Evolutionary conservation across 2,797 vertebrate genomes (phyloP).

Genomic region (Bovichtus variegatus): DNA sequence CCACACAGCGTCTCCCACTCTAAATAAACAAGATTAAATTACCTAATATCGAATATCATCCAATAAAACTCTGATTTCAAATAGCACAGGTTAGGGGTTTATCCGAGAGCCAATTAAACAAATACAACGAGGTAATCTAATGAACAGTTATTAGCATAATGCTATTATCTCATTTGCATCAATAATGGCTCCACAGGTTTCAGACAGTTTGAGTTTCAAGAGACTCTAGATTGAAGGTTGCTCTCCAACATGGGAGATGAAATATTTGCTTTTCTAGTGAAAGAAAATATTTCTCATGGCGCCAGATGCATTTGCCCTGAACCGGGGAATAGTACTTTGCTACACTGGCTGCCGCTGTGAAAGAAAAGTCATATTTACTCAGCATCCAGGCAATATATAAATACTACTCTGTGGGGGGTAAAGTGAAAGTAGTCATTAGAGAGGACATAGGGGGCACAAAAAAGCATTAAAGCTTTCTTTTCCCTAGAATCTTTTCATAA

Average conservation of each 20-base stretch:
- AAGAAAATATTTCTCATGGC: slow-evolving; percentile 1
- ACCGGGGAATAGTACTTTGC: slow-evolving; percentile 28
- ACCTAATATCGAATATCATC: slow-evolving; percentile 34
- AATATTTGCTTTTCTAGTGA: slow-evolving; percentile 39
- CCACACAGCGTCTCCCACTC: slow-evolving; percentile 17
- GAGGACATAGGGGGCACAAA: slow-evolving; percentile 8
- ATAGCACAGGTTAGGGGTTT: slow-evolving; percentile 39
- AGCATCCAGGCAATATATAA: slow-evolving; percentile 37
- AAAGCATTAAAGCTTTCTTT: background rate
- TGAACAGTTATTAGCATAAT: slow-evolving; percentile 64
- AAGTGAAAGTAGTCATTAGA: slow-evolving; percentile 51
- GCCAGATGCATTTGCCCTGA: slow-evolving; percentile 31
- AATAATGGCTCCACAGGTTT: slow-evolving; percentile 49
- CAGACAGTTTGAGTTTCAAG: slow-evolving; percentile 15
- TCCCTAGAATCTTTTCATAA: background rate
- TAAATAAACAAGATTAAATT: slow-evolving; percentile 34
- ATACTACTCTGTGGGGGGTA: slow-evolving; percentile 12
- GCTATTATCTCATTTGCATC: slow-evolving; percentile 62
- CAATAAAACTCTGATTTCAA: slow-evolving; percentile 44
- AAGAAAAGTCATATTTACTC: slow-evolving; percentile 47
- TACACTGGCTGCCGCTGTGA: slow-evolving; percentile 26
- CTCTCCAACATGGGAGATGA: slow-evolving; percentile 19
- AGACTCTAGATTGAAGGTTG: slow-evolving; percentile 12
- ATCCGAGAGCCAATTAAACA: slow-evolving; percentile 64
- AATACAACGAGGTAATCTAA: slow-evolving; percentile 66